These are phyloP conservation scores for Monochamus alternatus DNA, from an alignment of 2,888 invertebrate species.

Conservation along the genomic window DNA sequence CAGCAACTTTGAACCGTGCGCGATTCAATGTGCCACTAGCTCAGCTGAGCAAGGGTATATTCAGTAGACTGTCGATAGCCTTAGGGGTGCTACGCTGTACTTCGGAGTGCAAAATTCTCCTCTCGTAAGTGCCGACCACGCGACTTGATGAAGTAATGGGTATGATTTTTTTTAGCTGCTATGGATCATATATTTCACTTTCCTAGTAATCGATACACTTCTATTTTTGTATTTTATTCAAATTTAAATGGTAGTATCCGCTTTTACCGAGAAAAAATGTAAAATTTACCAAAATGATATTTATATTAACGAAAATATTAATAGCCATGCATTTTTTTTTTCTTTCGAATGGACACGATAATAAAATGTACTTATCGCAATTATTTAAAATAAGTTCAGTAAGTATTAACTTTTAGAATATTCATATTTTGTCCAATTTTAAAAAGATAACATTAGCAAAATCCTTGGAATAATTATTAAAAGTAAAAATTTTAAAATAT, in stretches of 20 bases:
- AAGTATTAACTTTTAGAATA: no score
- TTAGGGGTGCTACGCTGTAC: slow-evolving; percentile 26
- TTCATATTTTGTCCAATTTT: no score
- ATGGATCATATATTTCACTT: neutral
- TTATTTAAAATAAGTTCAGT: no score
- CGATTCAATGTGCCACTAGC: slow-evolving; percentile 37
- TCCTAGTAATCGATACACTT: neutral
- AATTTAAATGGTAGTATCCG: neutral
- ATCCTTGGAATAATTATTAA: no score
- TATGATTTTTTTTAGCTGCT: slow-evolving; percentile 24
- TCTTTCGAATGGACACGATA: no score
- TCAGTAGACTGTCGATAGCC: slow-evolving; percentile 34
- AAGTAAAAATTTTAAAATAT: no score
- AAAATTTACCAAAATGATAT: no score
- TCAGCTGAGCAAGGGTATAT: slow-evolving; percentile 33
- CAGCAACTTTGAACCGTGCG: slow-evolving; percentile 35
- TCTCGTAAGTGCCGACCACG: slow-evolving; percentile 32
- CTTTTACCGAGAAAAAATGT: no score
- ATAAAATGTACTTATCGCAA: no score
- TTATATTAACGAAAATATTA: no score
- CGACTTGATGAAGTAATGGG: slow-evolving; percentile 33
- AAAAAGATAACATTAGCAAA: no score
- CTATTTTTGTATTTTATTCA: neutral
- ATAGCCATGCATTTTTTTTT: no score
- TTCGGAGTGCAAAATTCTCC: slow-evolving; percentile 12